phyloP scores from a whole-genome alignment of 2,888 invertebrate genomes.

The Epirrhoe alternata region DNA sequence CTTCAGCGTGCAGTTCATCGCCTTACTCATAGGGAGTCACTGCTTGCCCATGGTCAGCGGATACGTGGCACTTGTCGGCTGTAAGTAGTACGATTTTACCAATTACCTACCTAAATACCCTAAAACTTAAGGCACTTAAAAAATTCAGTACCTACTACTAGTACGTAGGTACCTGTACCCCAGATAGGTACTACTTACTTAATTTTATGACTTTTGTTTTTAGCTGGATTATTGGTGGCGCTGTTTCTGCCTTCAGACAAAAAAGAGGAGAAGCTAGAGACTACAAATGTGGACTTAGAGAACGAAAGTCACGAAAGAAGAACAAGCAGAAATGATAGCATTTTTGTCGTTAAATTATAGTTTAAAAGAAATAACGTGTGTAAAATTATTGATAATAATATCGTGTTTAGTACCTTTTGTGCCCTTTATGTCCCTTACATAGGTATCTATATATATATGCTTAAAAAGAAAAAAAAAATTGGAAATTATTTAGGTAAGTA shows the following conservation, averaged over 20 bases:
- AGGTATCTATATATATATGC: no score
- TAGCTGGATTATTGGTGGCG: conserved; percentile 66
- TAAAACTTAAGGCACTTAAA: no score
- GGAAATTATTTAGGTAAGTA: no score
- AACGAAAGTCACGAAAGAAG: conserved; percentile 2
- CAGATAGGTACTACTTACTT: no score
- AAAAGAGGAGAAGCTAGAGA: conserved; percentile 23
- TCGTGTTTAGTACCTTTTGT: no score
- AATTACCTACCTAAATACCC: no score
- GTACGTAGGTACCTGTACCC: no score
- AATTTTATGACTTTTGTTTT: conserved; percentile 45
- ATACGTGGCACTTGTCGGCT: conserved; percentile 60
- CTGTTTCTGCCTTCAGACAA: conserved; percentile 62
- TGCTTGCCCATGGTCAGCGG: conserved; percentile 67
- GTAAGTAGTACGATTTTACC: conserved; percentile 53
- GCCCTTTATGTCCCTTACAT: no score
- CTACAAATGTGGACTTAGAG: not conserved
- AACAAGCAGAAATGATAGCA: conserved; percentile 14
- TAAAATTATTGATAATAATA: no score
- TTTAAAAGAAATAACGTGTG: not conserved
- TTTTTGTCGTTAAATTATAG: not conserved
- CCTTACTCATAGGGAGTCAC: conserved; percentile 57
- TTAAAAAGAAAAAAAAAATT: no score
- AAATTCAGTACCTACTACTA: no score
- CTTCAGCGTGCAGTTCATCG: conserved; percentile 73